A percentile compares a stretch with the other conserved stretches of the same genome.
phyloP scores from a whole-genome alignment of 2,797 vertebrate genomes.

The Hydrolagus colliei region DNA sequence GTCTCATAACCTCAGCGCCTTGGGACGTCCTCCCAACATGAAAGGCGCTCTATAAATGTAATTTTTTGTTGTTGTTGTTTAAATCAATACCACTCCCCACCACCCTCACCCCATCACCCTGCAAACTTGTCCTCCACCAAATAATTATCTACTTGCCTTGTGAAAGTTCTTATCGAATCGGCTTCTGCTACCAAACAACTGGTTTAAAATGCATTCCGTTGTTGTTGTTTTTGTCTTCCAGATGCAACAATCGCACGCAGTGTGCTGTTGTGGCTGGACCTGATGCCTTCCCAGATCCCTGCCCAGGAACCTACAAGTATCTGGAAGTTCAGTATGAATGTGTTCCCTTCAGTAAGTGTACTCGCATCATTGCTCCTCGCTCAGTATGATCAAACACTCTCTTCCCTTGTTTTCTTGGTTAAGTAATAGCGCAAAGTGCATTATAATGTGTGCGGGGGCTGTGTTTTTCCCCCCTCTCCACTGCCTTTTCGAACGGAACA shows the following conservation, averaged over 20 bases:
- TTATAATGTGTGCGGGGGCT: neutral
- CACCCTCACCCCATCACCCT: no score
- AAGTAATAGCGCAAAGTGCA: neutral
- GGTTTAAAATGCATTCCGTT: neutral
- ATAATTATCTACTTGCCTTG: no score
- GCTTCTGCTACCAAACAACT: neutral
- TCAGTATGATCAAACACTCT: neutral
- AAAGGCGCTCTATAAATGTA: no score
- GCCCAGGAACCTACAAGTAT: constrained; percentile 95
- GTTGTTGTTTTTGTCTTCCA: constrained; percentile 49
- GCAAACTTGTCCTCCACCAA: no score
- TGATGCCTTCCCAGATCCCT: constrained; percentile 92
- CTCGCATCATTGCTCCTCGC: neutral
- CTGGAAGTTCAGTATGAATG: constrained; percentile 97
- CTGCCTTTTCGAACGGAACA: no score
- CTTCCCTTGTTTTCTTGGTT: neutral
- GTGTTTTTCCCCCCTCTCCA: no score
- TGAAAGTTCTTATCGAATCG: neutral
- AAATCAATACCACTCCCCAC: no score
- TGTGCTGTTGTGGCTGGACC: constrained; percentile 92
- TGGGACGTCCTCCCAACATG: no score
- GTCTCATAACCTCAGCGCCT: no score
- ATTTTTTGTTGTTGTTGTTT: no score
- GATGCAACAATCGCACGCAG: constrained; percentile 95
- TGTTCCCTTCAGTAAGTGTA: constrained; percentile 91